Base-by-base conservation (phyloP, 2,797 vertebrate genomes). In the Tarsius wallacei region DNA sequence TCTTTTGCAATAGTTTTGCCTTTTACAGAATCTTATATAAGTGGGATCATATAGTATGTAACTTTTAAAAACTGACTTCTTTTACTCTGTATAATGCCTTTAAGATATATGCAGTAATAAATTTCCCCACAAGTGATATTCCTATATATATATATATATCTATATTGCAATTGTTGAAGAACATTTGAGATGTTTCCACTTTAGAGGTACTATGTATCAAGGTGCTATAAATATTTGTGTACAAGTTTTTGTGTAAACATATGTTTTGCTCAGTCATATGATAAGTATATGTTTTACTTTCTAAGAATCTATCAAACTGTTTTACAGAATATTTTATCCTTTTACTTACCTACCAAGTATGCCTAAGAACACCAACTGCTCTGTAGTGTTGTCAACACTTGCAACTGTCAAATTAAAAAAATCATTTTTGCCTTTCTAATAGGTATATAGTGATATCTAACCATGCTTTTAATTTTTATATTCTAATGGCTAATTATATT, bases 61-160 rank as follows among this genome's bases (percentile, higher is more conserved):
- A 77, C 31, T 81, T 70, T 68, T 31, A 71, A 91, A 95, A 93
- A 33, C 7, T 17, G 55, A 42, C 49, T 90, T 91, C 12, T 73
- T 74, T 90, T 15, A 53, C n/a, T 95, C 22, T 51, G 21, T 26
- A 16, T 61, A 16, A 84, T 59, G 36, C 21, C 22, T 91, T 87
- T 70, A 36, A 5, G 36, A 64, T 71, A 17, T 9, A 42, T 81
- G 26, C 22, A 80, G 10, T 31, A 33, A 74, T 14, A 80, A 19
- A 24, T 49, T 4, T 49, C 42, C 4, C 42, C 42, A 4, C 42
- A 42, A 42, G 42, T 4, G 33, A 36, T 36, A 82, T 68, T 73
- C 59, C n/a, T n/a, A n/a, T n/a, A n/a, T n/a, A n/a, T n/a, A n/a
- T n/a, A n/a, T 57, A 22, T 22, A 7, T 73, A 81, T 5, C 33